These are phyloP conservation scores for Tipula confusa DNA, from an alignment of 2,888 invertebrate genomes.

Conservation along the genomic window DNA sequence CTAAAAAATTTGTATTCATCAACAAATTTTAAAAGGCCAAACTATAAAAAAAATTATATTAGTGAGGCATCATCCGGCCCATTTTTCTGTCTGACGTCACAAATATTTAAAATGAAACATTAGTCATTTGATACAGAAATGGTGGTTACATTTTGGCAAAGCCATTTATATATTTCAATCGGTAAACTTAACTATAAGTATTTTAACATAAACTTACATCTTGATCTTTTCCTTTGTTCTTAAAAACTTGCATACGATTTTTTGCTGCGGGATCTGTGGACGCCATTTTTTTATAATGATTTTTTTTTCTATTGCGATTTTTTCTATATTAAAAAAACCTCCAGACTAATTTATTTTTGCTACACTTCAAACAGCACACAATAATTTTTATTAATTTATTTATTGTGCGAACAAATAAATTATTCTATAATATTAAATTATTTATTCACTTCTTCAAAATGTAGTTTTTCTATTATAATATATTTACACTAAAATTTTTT, in stretches of 20 bases:
- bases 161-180: neutral
- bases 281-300: constrained; percentile 35
- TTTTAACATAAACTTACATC: constrained; percentile 68
- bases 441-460: neutral
- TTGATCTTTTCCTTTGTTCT: constrained; percentile 99
- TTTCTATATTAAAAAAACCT: neutral
- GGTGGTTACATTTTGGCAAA: neutral
- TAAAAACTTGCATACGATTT: constrained; percentile 89
- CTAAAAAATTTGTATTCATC: neutral
- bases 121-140: neutral
- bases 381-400: neutral
- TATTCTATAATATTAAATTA: neutral
- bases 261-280: constrained; percentile 42
- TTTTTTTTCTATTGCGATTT: constrained; percentile 27
- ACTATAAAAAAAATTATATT: neutral
- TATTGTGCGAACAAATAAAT: neutral
- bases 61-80: constrained; percentile 25
- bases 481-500: constrained; percentile 12
- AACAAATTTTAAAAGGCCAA: neutral
- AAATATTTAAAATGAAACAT: neutral
- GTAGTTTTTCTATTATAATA: neutral
- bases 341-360: neutral
- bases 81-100: constrained; percentile 36
- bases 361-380: neutral
- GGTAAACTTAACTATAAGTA: neutral